Conservation (phyloP, 2,888 invertebrate genomes). For the Heterodera filipjevi region DNA sequence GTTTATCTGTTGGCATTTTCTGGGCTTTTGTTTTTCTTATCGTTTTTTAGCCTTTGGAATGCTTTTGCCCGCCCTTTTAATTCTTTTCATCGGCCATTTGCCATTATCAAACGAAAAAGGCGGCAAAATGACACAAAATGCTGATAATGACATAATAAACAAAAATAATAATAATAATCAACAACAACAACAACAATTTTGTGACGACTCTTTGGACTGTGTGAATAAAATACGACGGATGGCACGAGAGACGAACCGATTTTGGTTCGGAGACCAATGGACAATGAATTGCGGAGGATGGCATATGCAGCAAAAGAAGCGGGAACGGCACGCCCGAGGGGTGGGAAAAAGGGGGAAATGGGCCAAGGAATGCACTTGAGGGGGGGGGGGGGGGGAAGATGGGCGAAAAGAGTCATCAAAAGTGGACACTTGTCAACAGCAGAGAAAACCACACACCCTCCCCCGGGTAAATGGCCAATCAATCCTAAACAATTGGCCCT, state of each 20-base stretch:
- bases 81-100: not conserved
- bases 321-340: constrained; percentile 20
- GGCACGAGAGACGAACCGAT: constrained; percentile 45
- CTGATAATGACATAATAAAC: not conserved
- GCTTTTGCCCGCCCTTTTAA: not conserved
- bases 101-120: not conserved
- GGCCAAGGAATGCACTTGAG: not conserved
- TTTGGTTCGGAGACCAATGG: constrained; percentile 51
- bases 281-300: constrained; percentile 40
- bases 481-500: constrained; percentile 9
- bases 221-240: constrained; percentile 43
- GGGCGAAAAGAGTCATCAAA: too few relatives aligned
- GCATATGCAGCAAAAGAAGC: constrained; percentile 1
- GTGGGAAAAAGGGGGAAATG: not conserved
- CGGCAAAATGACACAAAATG: not conserved
- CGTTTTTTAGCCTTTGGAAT: not conserved
- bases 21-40: not conserved
- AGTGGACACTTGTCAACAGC: not conserved
- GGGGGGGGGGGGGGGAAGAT: not conserved
- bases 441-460: not conserved
- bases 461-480: not conserved
- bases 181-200: constrained; percentile 29
- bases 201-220: constrained; percentile 42
- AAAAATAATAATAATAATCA: not conserved
- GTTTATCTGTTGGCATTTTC: not conserved